Evolutionary conservation across 2,888 invertebrate genomes (phyloP), one percentile per base, ranked within the genome.

Genomic region (Uloborus plumipes): DNA sequence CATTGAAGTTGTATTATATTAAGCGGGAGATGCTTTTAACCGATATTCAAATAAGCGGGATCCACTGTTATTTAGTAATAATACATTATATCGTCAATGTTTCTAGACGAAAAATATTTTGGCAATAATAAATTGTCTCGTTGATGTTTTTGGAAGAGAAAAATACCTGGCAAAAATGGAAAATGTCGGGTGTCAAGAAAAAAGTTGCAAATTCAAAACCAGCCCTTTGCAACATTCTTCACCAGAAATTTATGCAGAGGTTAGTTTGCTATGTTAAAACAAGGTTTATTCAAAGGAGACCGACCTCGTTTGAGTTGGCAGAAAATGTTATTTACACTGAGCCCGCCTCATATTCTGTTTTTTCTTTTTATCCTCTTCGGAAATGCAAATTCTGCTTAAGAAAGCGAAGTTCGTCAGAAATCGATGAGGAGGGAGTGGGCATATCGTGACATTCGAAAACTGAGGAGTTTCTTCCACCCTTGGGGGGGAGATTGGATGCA

Each of bases 291-390:
- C 55, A 55, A 15, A 55, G 55, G 18, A 55, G 18, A 18, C 20
- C 55, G 16, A 55, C 16, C 55, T 55, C 55, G 55, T 55, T 55
- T 55, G 55, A 9, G n/a, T 55, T 55, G n/a, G 55, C 55, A 20
- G 16, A n/a, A 55, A 55, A 55, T 55, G 55, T 55, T 55, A 55
- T 55, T 55, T 55, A 55, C 55, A 55, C 16, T 55, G 55, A 55
- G 20, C 55, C 1, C 20, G 16, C 55, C 55, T 55, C 20, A 18
- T 9, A 55, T n/a, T 55, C 20, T 55, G n/a, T 11, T 55, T 55
- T 20, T 55, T n/a, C n/a, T n/a, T 20, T 55, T 18, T 16, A 20
- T 55, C 20, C 55, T 15, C 55, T 55, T n/a, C 55, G 20, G 55
- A 55, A 55, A 55, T 55, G 55, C 55, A 55, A 55, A 55, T 55